Percentiles rank a stretch among this genome's conserved stretches.
Conservation (phyloP, 2,113 vertebrate genomes). For the Hiodon tergisus region DNA sequence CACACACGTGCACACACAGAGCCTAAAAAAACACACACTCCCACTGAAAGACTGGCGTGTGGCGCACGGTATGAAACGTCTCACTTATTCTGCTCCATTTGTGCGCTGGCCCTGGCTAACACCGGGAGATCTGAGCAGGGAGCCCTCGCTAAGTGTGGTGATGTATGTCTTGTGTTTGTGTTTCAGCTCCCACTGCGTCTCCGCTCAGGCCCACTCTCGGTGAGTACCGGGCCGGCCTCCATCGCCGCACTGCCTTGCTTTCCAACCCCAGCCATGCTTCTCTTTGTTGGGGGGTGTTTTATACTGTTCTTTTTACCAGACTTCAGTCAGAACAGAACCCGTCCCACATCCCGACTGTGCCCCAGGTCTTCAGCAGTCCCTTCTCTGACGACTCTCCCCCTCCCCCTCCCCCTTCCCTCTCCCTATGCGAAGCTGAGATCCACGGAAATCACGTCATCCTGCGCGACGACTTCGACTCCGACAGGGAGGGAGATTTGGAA, state of each 20-base stretch:
- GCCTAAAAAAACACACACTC: neutral
- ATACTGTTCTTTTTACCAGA: too few species aligned
- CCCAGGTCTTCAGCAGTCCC: neutral
- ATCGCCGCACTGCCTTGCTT: neutral
- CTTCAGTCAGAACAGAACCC: too few species aligned
- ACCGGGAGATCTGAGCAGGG: neutral
- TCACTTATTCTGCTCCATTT: neutral
- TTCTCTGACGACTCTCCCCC: neutral
- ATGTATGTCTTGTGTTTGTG: constrained; percentile 32
- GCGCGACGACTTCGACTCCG: constrained; percentile 93
- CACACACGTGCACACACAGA: neutral
- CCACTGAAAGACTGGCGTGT: too few species aligned
- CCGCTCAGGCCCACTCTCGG: constrained; percentile 80
- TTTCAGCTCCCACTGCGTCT: constrained; percentile 84
- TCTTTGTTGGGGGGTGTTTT: too few species aligned
- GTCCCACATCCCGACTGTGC: neutral
- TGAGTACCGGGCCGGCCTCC: constrained; percentile 51
- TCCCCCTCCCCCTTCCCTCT: constrained; percentile 10
- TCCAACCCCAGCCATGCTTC: too few species aligned
- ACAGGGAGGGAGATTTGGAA: constrained; percentile 78
- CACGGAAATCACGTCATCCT: constrained; percentile 84
- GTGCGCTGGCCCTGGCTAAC: neutral
- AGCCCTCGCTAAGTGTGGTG: neutral
- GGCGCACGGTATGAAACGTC: neutral
- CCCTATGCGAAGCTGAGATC: constrained; percentile 72